These are phyloP conservation scores for Lithophane semibrunnea DNA, from an alignment of 2,888 invertebrate genomes.

Conservation along the genomic window DNA sequence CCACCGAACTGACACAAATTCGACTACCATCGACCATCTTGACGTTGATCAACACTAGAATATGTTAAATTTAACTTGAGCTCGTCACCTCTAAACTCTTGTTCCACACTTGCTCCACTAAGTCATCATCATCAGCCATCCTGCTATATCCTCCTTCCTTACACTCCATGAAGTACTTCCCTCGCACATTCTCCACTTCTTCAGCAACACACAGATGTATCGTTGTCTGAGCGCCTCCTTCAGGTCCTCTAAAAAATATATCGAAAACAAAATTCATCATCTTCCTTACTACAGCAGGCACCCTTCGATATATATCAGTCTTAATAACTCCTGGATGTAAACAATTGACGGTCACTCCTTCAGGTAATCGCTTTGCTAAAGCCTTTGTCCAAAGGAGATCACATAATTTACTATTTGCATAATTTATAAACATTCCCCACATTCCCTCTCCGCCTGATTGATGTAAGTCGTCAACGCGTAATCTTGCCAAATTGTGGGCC, in stretches of 20 bases:
- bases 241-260: slow-evolving; percentile 92
- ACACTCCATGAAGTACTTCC: slow-evolving; percentile 95
- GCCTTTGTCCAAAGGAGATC: slow-evolving; percentile 84
- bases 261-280: slow-evolving; percentile 90
- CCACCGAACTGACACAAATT: not conserved
- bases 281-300: slow-evolving; percentile 83
- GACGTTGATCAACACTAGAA: not conserved
- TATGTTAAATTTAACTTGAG: not conserved
- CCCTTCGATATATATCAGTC: slow-evolving; percentile 93
- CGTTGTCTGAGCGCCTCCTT: slow-evolving; percentile 95
- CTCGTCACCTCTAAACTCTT: slow-evolving; percentile 72
- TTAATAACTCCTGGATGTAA: slow-evolving; percentile 96
- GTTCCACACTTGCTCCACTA: slow-evolving; percentile 95
- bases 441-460: slow-evolving; percentile 62
- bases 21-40: not conserved
- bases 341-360: slow-evolving; percentile 94
- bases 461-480: slow-evolving; percentile 79
- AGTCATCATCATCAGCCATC: slow-evolving; percentile 91
- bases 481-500: slow-evolving; percentile 83
- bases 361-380: slow-evolving; percentile 80
- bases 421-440: slow-evolving; percentile 82
- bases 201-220: slow-evolving; percentile 94
- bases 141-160: slow-evolving; percentile 89
- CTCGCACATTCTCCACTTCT: slow-evolving; percentile 92
- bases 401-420: slow-evolving; percentile 84